Evolutionary conservation across 2,113 vertebrate species (phyloP).

Genomic region (Sitta europaea): DNA sequence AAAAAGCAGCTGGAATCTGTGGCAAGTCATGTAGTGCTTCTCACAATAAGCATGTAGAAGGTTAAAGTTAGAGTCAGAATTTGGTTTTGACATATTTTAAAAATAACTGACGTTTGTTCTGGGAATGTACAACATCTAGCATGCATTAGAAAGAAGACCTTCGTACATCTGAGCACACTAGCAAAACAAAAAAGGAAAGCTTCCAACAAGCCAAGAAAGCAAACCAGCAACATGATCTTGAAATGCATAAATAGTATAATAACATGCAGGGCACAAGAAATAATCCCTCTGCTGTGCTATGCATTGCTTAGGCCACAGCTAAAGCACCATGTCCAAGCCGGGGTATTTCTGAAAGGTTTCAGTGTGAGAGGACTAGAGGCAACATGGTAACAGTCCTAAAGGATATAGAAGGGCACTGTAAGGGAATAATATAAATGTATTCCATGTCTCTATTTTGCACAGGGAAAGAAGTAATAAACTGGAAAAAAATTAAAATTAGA

Average conservation of each 20-base stretch:
- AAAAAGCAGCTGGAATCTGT: slow-evolving; percentile 19
- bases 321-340: not conserved
- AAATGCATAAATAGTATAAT: slow-evolving; percentile 17
- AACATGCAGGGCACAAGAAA: not conserved
- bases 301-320: not conserved
- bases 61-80: slow-evolving; percentile 55
- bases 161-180: not conserved
- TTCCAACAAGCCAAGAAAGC: not conserved
- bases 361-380: not conserved
- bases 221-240: not conserved
- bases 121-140: slow-evolving; percentile 11
- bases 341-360: not conserved
- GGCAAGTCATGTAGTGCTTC: not conserved
- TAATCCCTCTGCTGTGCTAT: not conserved
- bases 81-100: slow-evolving; percentile 31
- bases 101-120: slow-evolving; percentile 58
- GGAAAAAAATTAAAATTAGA: not conserved
- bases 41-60: slow-evolving; percentile 8
- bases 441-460: not conserved
- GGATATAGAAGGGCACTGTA: not conserved
- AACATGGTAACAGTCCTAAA: not conserved
- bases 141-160: not conserved
- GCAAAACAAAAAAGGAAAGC: slow-evolving; percentile 22
- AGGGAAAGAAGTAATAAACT: not conserved
- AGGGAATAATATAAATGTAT: not conserved